Percentiles rank a stretch among this genome's conserved stretches.
Conservation (phyloP, 1,140 invertebrate species). For the Lasaia peninsularis region DNA sequence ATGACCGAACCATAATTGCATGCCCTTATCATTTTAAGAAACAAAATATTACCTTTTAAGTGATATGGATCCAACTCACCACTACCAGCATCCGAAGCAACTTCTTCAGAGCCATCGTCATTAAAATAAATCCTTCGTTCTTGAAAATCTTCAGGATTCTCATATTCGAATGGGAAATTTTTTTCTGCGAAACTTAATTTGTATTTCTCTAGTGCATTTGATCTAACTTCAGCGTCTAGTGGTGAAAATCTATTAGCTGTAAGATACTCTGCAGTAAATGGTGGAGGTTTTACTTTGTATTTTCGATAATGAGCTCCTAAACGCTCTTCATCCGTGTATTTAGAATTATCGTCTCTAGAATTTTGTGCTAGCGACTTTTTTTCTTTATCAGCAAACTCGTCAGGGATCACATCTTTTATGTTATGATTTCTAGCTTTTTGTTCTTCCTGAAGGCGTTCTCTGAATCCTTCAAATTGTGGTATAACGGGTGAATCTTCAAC, state of each 20-base stretch:
- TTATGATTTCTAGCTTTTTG: constrained; percentile 33
- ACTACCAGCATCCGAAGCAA: constrained; percentile 60
- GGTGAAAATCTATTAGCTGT: constrained; percentile 56
- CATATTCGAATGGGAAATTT: constrained; percentile 67
- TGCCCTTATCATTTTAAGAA: too few species aligned
- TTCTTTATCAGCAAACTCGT: constrained; percentile 48
- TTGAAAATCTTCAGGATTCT: constrained; percentile 70
- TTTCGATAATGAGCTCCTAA: constrained; percentile 61
- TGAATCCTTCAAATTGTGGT: constrained; percentile 61
- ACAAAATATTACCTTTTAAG: constrained; percentile 37
- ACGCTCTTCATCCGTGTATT: constrained; percentile 52
- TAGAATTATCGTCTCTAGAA: constrained; percentile 34
- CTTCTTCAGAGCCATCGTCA: constrained; percentile 66
- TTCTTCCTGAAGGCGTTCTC: constrained; percentile 59
- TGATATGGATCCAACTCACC: constrained; percentile 59
- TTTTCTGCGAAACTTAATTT: constrained; percentile 65
- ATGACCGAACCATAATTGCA: too few species aligned
- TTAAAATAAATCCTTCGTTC: constrained; percentile 77
- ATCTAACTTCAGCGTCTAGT: constrained; percentile 60
- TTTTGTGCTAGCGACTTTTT: constrained; percentile 55
- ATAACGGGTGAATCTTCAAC: constrained; percentile 53
- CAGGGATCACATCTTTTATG: constrained; percentile 25
- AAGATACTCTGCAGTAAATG: constrained; percentile 61
- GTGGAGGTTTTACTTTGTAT: constrained; percentile 49
- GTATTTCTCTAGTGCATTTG: constrained; percentile 64